Evolutionary conservation across 2,888 invertebrate species (phyloP), one percentile per base, ranked within the genome.

Genomic region (Lathronympha strigana): DNA sequence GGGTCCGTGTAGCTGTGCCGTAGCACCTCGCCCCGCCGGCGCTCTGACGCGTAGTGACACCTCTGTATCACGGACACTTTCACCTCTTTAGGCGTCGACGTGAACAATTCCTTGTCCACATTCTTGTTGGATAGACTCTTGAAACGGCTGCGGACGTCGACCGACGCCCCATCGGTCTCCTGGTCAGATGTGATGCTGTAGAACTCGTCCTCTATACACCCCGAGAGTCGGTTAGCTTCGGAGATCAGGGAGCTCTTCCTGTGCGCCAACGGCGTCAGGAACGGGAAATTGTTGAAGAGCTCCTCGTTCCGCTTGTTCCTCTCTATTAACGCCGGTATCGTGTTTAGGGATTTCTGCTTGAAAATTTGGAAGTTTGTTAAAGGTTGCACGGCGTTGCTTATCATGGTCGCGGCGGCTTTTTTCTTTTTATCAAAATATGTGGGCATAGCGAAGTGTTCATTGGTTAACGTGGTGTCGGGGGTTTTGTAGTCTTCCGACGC

Each of bases 201-300:
- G 79, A 92, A 89, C 76, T 91, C 90, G 77, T 90, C 92, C 79
- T 92, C 91, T 45, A 88, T 74, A 68, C 90, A 90, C 9, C 91
- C 90, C 28, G 89, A 84, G 53, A 89, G 82, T 0, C 90, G 70
- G 67, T 77, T 76, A 61, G 87, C 84, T 68, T 81, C 78, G 54
- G 86, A 79, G 50, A 85, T 80, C 8, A 88, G 80, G 19, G 91
- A 92, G 73, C 81, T 87, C 83, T 91, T 92, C 3, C 94, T 78
- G 76, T 93, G 90, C 63, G 93, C 92, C 47, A 93, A 86, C 55
- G 94, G 94, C 66, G 94, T 94, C 69, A 94, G 81, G 75, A 94
- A 94, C 60, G 92, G 92, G 67, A 93, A 92, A 77, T 92, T 92
- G 67, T 92, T 92, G 80, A 93, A 93, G 67, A 94, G 76, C 75